Evolutionary conservation across 2,113 vertebrate genomes (phyloP), one percentile per base, ranked within the genome.

Genomic region (Laticauda colubrina): DNA sequence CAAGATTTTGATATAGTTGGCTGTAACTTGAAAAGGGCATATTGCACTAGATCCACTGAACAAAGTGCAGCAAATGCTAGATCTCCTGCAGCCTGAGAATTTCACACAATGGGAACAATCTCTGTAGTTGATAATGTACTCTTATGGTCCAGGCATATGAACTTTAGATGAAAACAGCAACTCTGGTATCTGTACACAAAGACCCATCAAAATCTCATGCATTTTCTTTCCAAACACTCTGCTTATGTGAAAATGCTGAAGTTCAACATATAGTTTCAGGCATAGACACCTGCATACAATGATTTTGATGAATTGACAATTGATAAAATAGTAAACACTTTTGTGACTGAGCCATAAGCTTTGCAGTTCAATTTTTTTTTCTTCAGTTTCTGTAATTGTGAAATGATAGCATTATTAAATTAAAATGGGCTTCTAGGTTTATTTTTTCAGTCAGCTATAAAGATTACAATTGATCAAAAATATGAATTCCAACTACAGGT

Each of bases 1-100:
- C 96, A 97, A 96, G 96, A 96, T 97, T 97, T 96, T 95, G 92
- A 1, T 34, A 95, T 61, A 94, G 93, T 92, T 1, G 0, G 93
- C 93, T 94, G 92, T 86, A 61, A 93, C 95, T 94, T 94, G 96
- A 94, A 97, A 96, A 97, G 96, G 97, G 96, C 96, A 96, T 96
- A 96, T 96, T 96, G 95, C 55, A 95, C 93, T 23, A 0, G 85
- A 96, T 94, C 96, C 95, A 92, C 93, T 94, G 95, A 95, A 95
- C 0, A 18, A 95, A 96, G 93, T 57, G 0, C 86, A 87, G 91
- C 1, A 20, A 95, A 95, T 95, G 96, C 95, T 97, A 96, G 95
- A 95, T 56, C 94, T 95, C 92, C 93, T 61, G 24, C 96, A 92
- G 95, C 2, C 0, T 93, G 94, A 93, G 94, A 94, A 95, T 92